Evolutionary conservation across 35 echinoderm and acorn worm genomes (phyloP), one percentile per base, ranked within the genome.

Genomic region (Acanthaster planci): DNA sequence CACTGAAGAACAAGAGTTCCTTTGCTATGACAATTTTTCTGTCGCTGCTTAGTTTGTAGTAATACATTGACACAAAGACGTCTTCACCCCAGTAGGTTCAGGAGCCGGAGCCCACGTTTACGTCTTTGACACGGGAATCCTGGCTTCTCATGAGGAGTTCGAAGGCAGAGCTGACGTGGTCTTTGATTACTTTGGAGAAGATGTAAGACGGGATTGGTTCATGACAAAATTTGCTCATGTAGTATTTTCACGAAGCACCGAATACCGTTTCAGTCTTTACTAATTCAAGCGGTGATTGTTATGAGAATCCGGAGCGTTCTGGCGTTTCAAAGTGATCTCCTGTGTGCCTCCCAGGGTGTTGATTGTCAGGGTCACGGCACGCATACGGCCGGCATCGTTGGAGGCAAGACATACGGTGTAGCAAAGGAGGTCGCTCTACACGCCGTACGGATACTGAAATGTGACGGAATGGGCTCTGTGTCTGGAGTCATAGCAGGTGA

Each of bases 281-380:
- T n/a, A n/a, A n/a, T n/a, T n/a, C n/a, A n/a, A n/a, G n/a, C n/a
- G n/a, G n/a, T n/a, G n/a, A n/a, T n/a, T n/a, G n/a, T n/a, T n/a
- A n/a, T n/a, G n/a, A n/a, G n/a, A n/a, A n/a, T n/a, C n/a, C n/a
- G n/a, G n/a, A n/a, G n/a, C n/a, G n/a, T n/a, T n/a, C n/a, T 47
- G 4, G 42, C 42, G 4, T 6, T 12, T 47, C 42, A 47, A 47
- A 47, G 42, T 47, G 4, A 4, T 12, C 42, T 68, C 60, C 60
- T 6, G 42, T 47, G 4, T 6, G 4, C 42, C 4, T 47, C 34
- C 2, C 27, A 83, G 67, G 89, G 83, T 50, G 39, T 17, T 2
- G 87, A 89, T 31, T 89, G 87, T 84, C 83, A 89, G 52, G 87
- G 87, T 0, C 87, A 89, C 52, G 87, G 87, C 2, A 89, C 87